phyloP scores from a whole-genome alignment of 2,888 invertebrate genomes.

The Mesochorus sp. region DNA sequence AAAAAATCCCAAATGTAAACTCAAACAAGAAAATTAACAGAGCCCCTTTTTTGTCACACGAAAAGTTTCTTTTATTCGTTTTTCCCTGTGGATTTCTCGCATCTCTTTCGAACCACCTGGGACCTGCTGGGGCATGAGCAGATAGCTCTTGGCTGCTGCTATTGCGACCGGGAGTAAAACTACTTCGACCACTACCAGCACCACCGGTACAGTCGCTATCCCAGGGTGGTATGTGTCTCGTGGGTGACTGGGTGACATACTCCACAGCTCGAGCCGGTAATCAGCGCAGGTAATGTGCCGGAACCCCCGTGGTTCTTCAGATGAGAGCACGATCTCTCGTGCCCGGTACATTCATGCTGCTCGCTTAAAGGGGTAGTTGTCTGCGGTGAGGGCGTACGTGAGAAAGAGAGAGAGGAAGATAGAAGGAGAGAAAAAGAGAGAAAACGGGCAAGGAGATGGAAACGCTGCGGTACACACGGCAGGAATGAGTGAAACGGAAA shows the following conservation, averaged over 20 bases:
- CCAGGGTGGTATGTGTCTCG: slow-evolving; percentile 75
- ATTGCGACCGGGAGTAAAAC: slow-evolving; percentile 5
- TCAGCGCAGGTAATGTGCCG: slow-evolving; percentile 81
- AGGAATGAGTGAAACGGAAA: slow-evolving; percentile 32
- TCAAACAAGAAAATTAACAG: not conserved
- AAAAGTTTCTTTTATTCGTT: not conserved
- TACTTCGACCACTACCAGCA: not conserved
- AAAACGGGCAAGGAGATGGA: slow-evolving; percentile 52
- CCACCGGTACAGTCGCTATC: slow-evolving; percentile 40
- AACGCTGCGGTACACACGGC: slow-evolving; percentile 37
- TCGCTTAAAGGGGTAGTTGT: slow-evolving; percentile 70
- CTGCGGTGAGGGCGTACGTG: slow-evolving; percentile 1
- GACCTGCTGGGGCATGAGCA: not conserved
- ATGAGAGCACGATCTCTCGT: slow-evolving; percentile 47
- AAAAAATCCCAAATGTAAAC: slow-evolving; percentile 21
- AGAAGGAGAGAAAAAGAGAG: not conserved
- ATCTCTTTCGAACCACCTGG: slow-evolving; percentile 33
- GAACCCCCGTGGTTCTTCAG: slow-evolving; percentile 72
- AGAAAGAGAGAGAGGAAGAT: not conserved
- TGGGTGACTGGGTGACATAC: slow-evolving; percentile 79
- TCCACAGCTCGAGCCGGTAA: slow-evolving; percentile 77
- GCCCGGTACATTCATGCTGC: slow-evolving; percentile 65
- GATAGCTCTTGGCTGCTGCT: slow-evolving; percentile 34
- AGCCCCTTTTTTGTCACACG: not conserved
- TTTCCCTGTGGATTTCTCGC: slow-evolving; percentile 2